A percentile compares a stretch with the other conserved stretches of the same genome.
Evolutionary conservation across 2,113 vertebrate genomes (phyloP).

Genomic region (Turdus rufiventris): DNA sequence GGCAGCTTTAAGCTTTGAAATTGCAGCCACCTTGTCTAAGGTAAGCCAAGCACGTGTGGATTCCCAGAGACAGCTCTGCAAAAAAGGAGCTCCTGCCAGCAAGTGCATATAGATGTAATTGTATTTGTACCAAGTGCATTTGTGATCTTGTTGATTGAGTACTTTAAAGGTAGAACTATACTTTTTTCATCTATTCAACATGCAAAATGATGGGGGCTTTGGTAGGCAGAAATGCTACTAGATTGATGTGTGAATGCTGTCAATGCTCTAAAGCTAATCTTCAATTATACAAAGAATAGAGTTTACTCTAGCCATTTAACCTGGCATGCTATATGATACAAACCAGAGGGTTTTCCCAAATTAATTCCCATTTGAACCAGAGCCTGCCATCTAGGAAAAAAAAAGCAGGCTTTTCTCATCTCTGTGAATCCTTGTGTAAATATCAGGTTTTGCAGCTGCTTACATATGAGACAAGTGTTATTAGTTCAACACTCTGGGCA

Average conservation of each 20-base stretch:
- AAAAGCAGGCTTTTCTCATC: neutral
- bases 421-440: conserved; percentile 59
- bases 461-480: conserved; percentile 21
- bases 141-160: neutral
- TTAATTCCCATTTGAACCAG: conserved; percentile 20
- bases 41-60: neutral
- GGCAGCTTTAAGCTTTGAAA: neutral
- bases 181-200: neutral
- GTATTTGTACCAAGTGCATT: neutral
- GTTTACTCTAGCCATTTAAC: neutral
- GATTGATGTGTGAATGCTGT: neutral
- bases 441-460: conserved; percentile 62
- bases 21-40: neutral
- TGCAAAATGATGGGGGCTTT: neutral
- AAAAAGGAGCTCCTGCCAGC: neutral
- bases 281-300: neutral
- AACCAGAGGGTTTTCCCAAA: conserved; percentile 24
- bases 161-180: neutral
- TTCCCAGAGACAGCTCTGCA: neutral
- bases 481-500: conserved; percentile 33
- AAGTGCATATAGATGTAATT: neutral
- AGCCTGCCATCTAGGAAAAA: neutral
- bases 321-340: neutral
- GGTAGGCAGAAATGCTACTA: neutral
- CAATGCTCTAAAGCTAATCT: neutral